Percentiles rank a stretch among this genome's conserved stretches.
Conservation (phyloP, 2,888 invertebrate species). For the Hanleya hanleyi region DNA sequence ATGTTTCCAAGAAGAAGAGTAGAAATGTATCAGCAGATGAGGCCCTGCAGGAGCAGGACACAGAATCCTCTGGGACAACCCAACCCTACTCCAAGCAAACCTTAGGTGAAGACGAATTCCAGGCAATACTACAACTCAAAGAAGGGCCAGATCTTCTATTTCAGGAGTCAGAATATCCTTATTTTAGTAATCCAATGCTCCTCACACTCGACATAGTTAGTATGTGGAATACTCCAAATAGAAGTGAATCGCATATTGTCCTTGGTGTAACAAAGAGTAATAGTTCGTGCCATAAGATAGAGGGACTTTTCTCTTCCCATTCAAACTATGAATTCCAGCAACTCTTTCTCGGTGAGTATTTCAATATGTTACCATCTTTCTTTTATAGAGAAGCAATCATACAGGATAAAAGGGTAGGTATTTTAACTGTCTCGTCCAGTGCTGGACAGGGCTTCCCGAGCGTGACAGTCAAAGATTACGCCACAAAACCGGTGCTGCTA, state of each 20-base stretch:
- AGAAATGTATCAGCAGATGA: no score
- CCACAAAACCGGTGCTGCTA: not conserved
- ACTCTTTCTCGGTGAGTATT: not conserved
- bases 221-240: conserved; percentile 44
- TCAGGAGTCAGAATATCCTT: not conserved
- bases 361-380: not conserved
- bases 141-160: not conserved
- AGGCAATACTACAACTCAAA: no score
- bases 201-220: conserved; percentile 34
- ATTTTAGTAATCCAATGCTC: conserved; percentile 15
- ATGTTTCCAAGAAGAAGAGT: no score
- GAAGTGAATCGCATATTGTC: conserved; percentile 26
- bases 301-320: not conserved
- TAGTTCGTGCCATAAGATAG: not conserved
- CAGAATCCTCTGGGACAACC: no score
- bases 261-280: conserved; percentile 23
- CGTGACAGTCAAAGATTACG: not conserved
- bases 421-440: not conserved
- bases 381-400: not conserved
- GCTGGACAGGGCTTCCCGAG: not conserved
- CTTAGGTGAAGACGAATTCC: no score
- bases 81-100: no score
- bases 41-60: no score
- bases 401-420: not conserved
- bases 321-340: not conserved